phyloP scores from a whole-genome alignment of 2,113 vertebrate species.

The Hassar affinis region DNA sequence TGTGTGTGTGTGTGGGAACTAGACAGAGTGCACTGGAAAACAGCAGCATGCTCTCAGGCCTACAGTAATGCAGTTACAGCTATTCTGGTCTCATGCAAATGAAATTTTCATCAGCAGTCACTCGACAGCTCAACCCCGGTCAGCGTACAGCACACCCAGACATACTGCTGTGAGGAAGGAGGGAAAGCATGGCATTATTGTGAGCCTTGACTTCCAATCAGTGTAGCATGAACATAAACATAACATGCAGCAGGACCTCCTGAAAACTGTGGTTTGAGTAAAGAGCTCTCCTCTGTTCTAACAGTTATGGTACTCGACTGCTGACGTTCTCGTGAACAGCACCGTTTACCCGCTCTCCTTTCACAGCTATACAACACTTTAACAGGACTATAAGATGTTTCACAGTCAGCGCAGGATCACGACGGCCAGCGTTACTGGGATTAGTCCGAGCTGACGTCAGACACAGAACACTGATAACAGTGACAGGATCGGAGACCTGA shows the following conservation, averaged over 20 bases:
- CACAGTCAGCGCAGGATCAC: background rate
- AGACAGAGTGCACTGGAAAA: background rate
- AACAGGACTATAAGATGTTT: background rate
- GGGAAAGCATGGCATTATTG: background rate
- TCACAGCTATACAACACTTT: background rate
- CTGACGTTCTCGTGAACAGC: background rate
- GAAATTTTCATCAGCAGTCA: constrained; percentile 66
- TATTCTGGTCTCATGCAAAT: constrained; percentile 66
- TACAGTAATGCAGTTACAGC: constrained; percentile 62
- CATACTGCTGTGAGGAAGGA: background rate
- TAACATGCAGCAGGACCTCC: background rate
- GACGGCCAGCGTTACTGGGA: background rate
- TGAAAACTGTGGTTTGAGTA: background rate
- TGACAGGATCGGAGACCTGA: background rate
- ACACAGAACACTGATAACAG: background rate
- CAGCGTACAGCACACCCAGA: background rate
- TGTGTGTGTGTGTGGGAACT: too few species aligned
- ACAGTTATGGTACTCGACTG: background rate
- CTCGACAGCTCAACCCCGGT: constrained; percentile 41
- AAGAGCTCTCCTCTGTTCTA: background rate
- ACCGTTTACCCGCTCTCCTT: background rate
- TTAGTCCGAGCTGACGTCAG: background rate
- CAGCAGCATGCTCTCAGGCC: constrained; percentile 12
- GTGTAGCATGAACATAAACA: background rate
- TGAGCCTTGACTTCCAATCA: background rate